Conservation (phyloP, 1,140 invertebrate genomes). For the Armadillidium nasatum region DNA sequence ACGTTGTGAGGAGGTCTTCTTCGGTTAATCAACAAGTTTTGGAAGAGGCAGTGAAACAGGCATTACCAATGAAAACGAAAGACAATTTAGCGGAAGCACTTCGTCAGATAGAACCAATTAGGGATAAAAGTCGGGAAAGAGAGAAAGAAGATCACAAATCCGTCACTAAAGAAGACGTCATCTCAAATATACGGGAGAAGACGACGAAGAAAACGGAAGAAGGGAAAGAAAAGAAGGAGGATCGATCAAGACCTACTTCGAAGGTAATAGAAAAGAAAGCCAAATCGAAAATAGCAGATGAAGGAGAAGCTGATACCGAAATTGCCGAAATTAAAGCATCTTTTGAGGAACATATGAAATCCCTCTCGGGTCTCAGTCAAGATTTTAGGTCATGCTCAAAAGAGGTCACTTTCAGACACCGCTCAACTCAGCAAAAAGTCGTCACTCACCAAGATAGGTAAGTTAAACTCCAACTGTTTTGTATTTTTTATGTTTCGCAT, state of each 20-base stretch:
- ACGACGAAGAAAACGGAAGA: background rate
- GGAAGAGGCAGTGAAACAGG: background rate
- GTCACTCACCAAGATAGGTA: background rate
- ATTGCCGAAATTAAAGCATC: background rate
- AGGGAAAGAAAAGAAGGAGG: background rate
- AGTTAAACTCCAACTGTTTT: background rate
- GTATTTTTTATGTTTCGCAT: too few species aligned
- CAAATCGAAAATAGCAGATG: background rate
- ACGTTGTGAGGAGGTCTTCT: background rate
- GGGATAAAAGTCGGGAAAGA: background rate
- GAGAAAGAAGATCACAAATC: background rate
- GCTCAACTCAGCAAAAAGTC: background rate
- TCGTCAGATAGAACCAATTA: background rate
- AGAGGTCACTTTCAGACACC: background rate
- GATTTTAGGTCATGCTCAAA: background rate
- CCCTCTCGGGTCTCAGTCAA: background rate
- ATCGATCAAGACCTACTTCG: background rate
- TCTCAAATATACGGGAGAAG: background rate
- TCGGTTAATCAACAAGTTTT: background rate
- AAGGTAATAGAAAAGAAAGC: too few species aligned
- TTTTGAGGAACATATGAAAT: background rate
- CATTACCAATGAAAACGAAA: background rate
- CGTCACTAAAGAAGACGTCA: background rate
- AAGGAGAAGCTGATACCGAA: background rate
- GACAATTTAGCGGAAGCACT: background rate